Evolutionary conservation across 2,888 invertebrate species (phyloP).

Genomic region (Lasioglossum vierecki): DNA sequence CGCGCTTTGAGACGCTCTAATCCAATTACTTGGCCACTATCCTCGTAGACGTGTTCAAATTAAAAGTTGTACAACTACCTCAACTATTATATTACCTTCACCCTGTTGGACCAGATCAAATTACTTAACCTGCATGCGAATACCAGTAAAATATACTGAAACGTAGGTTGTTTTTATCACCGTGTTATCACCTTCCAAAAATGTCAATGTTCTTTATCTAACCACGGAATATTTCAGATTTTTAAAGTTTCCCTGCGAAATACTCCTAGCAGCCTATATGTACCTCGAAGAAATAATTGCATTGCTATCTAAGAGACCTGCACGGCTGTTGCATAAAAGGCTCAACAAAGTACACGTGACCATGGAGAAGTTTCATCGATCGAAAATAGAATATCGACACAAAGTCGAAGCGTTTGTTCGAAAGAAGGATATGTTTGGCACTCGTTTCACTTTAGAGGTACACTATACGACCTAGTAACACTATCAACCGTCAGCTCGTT

Average conservation of each 20-base stretch:
- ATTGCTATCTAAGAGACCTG: not conserved
- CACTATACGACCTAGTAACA: constrained; percentile 16
- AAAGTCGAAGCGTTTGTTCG: constrained; percentile 4
- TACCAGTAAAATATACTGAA: not conserved
- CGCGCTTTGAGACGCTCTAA: not conserved
- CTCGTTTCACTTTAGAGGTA: constrained; percentile 13
- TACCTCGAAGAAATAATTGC: not conserved
- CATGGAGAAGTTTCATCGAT: constrained; percentile 27
- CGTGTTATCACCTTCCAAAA: not conserved
- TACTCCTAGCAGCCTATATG: no score
- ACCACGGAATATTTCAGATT: not conserved
- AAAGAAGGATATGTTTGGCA: constrained; percentile 32
- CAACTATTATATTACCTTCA: not conserved
- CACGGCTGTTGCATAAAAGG: not conserved
- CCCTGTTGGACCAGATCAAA: not conserved
- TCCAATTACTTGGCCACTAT: not conserved
- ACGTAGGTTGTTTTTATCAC: not conserved
- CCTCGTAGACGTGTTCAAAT: not conserved
- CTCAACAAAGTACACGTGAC: constrained; percentile 26
- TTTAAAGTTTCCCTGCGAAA: not conserved
- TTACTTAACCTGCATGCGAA: not conserved
- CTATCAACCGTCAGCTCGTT: not conserved
- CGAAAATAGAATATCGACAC: constrained; percentile 39
- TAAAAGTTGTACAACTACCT: not conserved
- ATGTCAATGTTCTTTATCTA: not conserved